These are phyloP conservation scores for Nymphicus hollandicus DNA, from an alignment of 2,113 vertebrate species.

Conservation along the genomic window DNA sequence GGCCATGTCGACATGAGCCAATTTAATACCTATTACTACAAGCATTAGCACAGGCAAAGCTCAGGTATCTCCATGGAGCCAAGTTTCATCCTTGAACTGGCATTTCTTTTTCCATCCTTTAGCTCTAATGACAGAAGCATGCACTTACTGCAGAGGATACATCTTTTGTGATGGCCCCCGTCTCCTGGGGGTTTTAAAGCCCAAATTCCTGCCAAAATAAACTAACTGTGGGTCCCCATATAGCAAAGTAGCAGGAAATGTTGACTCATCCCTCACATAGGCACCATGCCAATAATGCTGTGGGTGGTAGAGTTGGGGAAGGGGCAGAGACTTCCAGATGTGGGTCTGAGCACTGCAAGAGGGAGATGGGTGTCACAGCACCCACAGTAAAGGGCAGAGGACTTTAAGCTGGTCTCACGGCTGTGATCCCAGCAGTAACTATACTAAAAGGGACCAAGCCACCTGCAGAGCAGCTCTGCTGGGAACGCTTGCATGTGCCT, in stretches of 20 bases:
- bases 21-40: slow-evolving; percentile 19
- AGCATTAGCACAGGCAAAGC: background rate
- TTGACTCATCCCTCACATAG: background rate
- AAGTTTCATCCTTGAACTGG: background rate
- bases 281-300: accelerated
- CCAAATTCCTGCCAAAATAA: background rate
- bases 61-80: slow-evolving; percentile 4
- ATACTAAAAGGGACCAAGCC: background rate
- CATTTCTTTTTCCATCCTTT: background rate
- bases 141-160: background rate
- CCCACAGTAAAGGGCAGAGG: background rate
- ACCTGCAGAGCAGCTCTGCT: background rate
- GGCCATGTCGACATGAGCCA: slow-evolving; percentile 5
- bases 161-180: background rate
- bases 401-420: background rate
- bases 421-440: background rate
- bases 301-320: background rate
- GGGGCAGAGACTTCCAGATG: background rate
- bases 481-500: too few relatives aligned
- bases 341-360: background rate
- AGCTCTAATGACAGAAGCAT: background rate
- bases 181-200: background rate
- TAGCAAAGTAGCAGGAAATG: background rate
- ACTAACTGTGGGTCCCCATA: background rate
- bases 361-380: background rate